A percentile compares a stretch with the other conserved stretches of the same genome.
Evolutionary conservation across 2,888 invertebrate species (phyloP).

Genomic region (Drosophila fungiperda): DNA sequence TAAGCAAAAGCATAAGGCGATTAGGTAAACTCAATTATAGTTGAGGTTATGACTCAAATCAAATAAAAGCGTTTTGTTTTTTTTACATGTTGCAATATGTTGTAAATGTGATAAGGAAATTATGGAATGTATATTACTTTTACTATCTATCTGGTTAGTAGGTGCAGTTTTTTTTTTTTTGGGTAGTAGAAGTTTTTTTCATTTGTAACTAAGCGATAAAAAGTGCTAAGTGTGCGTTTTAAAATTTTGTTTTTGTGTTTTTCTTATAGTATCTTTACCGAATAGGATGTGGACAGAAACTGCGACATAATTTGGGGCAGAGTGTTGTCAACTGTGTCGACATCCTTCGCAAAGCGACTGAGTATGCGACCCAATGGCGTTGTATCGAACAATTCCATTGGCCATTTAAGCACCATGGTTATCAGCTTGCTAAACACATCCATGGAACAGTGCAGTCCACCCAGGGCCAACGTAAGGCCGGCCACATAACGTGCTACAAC

Average conservation of each 20-base stretch:
- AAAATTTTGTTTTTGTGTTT: neutral
- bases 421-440: constrained; percentile 88
- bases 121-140: neutral
- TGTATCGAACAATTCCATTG: constrained; percentile 91
- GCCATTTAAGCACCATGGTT: constrained; percentile 88
- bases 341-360: constrained; percentile 88
- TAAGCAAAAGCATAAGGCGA: constrained; percentile 29
- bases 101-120: neutral
- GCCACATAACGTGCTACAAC: constrained; percentile 84
- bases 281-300: constrained; percentile 85
- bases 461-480: constrained; percentile 84
- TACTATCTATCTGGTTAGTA: constrained; percentile 8
- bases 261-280: constrained; percentile 83
- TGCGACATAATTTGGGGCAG: constrained; percentile 85
- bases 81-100: constrained; percentile 6
- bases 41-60: constrained; percentile 59
- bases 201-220: neutral
- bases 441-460: constrained; percentile 87
- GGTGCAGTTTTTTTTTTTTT: constrained; percentile 11
- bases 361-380: constrained; percentile 92
- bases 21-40: constrained; percentile 25
- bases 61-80: constrained; percentile 58
- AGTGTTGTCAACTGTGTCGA: constrained; percentile 87
- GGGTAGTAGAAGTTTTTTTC: neutral
- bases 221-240: constrained; percentile 10